Evolutionary conservation across 2,113 vertebrate species (phyloP).

Genomic region (Gadus macrocephalus): DNA sequence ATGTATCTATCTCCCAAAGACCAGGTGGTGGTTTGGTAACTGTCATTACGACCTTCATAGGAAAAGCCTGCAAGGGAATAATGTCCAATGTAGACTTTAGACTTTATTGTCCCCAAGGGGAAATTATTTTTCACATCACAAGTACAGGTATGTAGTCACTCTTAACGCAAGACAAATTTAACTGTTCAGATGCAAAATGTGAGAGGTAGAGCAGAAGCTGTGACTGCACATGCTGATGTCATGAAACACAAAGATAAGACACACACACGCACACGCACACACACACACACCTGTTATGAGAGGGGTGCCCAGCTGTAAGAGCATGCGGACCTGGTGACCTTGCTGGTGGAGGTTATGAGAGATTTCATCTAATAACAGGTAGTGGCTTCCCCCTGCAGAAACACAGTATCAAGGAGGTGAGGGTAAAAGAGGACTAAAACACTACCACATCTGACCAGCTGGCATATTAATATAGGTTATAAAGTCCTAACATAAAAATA

Average conservation of each 20-base stretch:
- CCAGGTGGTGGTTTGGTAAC: slow-evolving; percentile 47
- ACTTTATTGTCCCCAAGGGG: too few species aligned
- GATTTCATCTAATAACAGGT: slow-evolving; percentile 69
- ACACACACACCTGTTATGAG: slow-evolving; percentile 51
- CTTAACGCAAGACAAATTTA: too few species aligned
- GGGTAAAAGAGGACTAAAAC: neutral
- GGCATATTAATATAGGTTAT: too few species aligned
- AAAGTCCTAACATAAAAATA: too few species aligned
- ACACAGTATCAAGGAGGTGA: neutral
- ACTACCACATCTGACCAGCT: too few species aligned
- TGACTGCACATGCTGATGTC: too few species aligned
- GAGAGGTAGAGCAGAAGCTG: too few species aligned
- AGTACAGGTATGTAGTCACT: too few species aligned
- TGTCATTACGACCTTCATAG: slow-evolving; percentile 32
- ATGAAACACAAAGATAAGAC: too few species aligned
- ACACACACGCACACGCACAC: too few species aligned
- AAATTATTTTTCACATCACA: too few species aligned
- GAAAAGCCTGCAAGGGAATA: slow-evolving; percentile 44
- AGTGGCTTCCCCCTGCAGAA: slow-evolving; percentile 63
- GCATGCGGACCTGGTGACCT: slow-evolving; percentile 59
- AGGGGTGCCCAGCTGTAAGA: slow-evolving; percentile 52
- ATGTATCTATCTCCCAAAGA: slow-evolving; percentile 50
- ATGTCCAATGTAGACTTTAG: neutral
- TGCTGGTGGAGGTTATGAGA: slow-evolving; percentile 60
- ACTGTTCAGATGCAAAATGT: too few species aligned